These are phyloP conservation scores for Xenopus borealis DNA, from an alignment of 2,113 vertebrate genomes.

Conservation along the genomic window DNA sequence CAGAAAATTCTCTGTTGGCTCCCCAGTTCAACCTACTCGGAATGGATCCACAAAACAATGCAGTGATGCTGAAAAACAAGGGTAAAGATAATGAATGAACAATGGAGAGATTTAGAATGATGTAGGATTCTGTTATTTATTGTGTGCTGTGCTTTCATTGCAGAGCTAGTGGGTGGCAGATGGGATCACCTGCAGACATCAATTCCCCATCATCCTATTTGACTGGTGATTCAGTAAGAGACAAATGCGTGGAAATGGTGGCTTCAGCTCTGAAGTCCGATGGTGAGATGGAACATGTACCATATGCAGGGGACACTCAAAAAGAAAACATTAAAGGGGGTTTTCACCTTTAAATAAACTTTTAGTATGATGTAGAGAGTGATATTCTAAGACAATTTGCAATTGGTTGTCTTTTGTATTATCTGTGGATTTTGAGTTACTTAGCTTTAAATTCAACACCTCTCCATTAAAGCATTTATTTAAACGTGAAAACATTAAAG, in stretches of 20 bases:
- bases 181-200: conserved; percentile 53
- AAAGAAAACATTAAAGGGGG: too few species aligned
- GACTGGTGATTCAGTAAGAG: conserved; percentile 83
- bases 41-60: conserved; percentile 24
- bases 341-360: too few species aligned
- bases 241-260: conserved; percentile 95
- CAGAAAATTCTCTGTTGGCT: conserved; percentile 12
- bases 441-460: too few species aligned
- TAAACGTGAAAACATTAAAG: too few species aligned
- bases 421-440: too few species aligned
- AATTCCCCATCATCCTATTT: conserved; percentile 53
- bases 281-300: conserved; percentile 61
- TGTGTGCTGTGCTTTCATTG: conserved; percentile 53
- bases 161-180: conserved; percentile 68
- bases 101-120: neutral
- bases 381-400: too few species aligned
- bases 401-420: too few species aligned
- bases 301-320: neutral
- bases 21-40: neutral
- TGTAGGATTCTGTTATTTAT: neutral
- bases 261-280: conserved; percentile 80
- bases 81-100: neutral
- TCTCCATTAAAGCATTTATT: too few species aligned
- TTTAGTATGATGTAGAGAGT: too few species aligned
- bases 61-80: conserved; percentile 13